Base-by-base conservation (phyloP, 2,888 invertebrate species). In the Hydrotaea diabolus region DNA sequence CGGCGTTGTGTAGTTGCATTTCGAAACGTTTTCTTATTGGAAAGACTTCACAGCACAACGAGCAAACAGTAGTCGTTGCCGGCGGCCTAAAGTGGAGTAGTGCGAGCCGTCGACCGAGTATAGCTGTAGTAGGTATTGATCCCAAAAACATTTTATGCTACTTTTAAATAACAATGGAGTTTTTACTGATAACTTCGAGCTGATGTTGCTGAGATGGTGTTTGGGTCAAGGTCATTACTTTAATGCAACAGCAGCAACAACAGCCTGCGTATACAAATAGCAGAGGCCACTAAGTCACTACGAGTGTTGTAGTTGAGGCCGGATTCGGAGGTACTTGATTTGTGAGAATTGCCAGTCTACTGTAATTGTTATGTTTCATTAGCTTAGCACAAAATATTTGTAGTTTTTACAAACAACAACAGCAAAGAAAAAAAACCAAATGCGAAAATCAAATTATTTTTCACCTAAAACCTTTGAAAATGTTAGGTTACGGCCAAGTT, bases 161-260 rank as follows among this genome's bases (percentile, higher is more conserved):
- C 23, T 23, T 62, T 62, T 31, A 62, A 31, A 13, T 23, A 26
- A 59, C 59, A 59, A 23, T 59, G 26, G 59, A 59, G 15, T 59
- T 26, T 43, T 43, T 43, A n/a, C n/a, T n/a, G 23, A 59, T 59
- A 59, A n/a, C 62, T 15, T 31, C n/a, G n/a, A n/a, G n/a, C n/a
- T n/a, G n/a, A n/a, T n/a, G n/a, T n/a, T 39, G 36, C 19, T 64
- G 2, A 64, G 39, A 17, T 57, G 57, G 19, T 73, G 55, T 73
- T 73, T 73, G 36, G 73, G 73, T 73, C 73, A 73, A 73, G 73
- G 73, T 73, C 73, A 73, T 73, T 73, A 43, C 43, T n/a, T 39
- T n/a, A 57, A 57, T 39, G 66, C 66, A 66, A 39, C 39, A 39
- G 36, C 36, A 36, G 36, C 36, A 8, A 36, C 8, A 8, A 39